Evolutionary conservation across 2,888 invertebrate genomes (phyloP), one percentile per base, ranked within the genome.

Genomic region (Drosophila barbarae): DNA sequence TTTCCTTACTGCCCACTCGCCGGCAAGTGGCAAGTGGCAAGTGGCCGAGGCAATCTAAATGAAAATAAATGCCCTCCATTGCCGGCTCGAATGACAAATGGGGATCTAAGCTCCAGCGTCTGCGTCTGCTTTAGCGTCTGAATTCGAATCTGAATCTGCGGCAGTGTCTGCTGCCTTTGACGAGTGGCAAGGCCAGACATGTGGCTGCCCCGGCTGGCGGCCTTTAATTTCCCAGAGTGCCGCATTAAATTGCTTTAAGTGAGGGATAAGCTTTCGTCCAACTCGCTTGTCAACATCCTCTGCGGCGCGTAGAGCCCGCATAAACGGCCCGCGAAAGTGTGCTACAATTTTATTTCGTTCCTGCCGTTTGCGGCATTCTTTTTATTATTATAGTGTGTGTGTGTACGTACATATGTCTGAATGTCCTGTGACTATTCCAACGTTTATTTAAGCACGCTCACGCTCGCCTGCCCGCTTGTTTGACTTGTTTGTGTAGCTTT

Each of bases 61-160:
- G 78, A 74, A 81, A 81, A 84, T 78, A 71, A 70, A 80, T 84
- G 72, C 58, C 49, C 58, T 66, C 49, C 66, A 73, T 72, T 49
- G 51, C 65, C 18, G 15, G 44, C 34, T 49, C 23, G 57, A 32
- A 64, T 69, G 59, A 77, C 71, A 77, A 80, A 80, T 78, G 65
- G 73, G 47, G 44, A 34, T 21, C 60, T 54, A 51, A 69, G 74
- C 54, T 46, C 32, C 49, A 42, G 65, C 52, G 36, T 28, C 32
- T 38, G 42, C 9, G 58, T 61, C 44, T 52, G 52, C 12, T 15
- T 15, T 8, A 15, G 39, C 44, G 44, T 47, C 46, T 47, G 46
- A 49, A 39, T 41, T 41, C 28, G 32, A 35, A 21, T 51, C 34
- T 46, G 34, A 39, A 36, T 57, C 46, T 32, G 51, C 49, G 67